phyloP scores from a whole-genome alignment of 2,888 invertebrate species.

The Microchrysa polita region DNA sequence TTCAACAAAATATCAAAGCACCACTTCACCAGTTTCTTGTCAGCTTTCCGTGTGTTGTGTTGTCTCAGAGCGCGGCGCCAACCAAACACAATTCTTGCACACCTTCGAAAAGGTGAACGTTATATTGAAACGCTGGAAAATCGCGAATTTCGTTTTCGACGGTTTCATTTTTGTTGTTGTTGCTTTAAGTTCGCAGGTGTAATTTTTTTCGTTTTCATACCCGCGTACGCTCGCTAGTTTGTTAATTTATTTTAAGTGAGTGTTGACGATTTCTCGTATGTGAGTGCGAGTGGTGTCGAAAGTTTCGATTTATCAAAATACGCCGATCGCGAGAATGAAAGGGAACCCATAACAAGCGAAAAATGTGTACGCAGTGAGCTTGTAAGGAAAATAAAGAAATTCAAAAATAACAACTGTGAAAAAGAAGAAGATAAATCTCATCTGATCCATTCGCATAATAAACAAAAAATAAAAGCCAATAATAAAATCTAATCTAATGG shows the following conservation, averaged over 20 bases:
- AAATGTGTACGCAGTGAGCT: no score
- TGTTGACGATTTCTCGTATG: background rate
- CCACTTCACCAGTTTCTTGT: constrained; percentile 45
- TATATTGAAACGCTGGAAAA: no score
- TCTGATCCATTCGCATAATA: background rate
- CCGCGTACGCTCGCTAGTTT: background rate
- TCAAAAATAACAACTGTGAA: background rate
- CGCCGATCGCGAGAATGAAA: no score
- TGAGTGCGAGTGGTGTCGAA: no score
- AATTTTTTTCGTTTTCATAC: background rate
- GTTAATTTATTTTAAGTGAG: background rate
- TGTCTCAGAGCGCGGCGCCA: no score
- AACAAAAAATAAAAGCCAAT: background rate
- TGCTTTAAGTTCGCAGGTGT: background rate
- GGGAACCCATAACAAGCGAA: no score
- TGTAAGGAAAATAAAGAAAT: no score
- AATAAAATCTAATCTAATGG: background rate
- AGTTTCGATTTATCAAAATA: no score
- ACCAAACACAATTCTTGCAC: background rate
- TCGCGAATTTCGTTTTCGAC: constrained; percentile 5
- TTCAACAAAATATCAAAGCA: constrained; percentile 35
- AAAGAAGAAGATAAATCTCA: background rate
- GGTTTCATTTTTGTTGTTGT: background rate
- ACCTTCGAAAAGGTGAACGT: constrained; percentile 20
- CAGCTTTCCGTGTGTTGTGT: constrained; percentile 39